Evolutionary conservation across 2,888 invertebrate species (phyloP), one percentile per base, ranked within the genome.

Genomic region (Pristionchus fissidentatus): DNA sequence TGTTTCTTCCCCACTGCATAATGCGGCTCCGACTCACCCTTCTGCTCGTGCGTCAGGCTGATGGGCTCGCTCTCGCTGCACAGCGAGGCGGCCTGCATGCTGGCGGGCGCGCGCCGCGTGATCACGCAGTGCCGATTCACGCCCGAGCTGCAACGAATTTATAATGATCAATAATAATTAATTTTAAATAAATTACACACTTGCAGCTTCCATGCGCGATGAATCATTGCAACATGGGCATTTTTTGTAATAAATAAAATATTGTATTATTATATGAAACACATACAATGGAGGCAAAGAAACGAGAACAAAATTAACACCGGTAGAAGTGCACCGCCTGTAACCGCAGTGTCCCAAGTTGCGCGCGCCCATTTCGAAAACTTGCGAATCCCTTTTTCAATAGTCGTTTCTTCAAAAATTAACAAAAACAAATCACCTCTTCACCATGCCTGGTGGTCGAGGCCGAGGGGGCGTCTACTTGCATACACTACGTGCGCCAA

Each of bases 31-130:
- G 5, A n/a, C 66, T 70, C 3, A 75, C 75, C 70, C 35, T 60
- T 55, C 70, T 83, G 84, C 32, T 83, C 43, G 62, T n/a, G 62
- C 3, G 73, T 83, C 26, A 85, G 55, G 38, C 49, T 38, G 46
- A 85, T 26, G 19, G 79, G 79, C 32, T 83, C 77, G 0, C 62
- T 35, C 35, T 85, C 85, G 38, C 52, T 82, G 70, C 70, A 82
- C 35, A 55, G 43, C 22, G 70, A 62, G 26, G 82, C 82, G 22
- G 82, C 38, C 22, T 26, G 29, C 26, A 82, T 46, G 5, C 32
- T 49, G 3, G 35, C 38, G 1, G 66, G 43, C 22, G 66, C 32
- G 10, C 82, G 66, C 32, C 82, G 66, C 49, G 70, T 49, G 38
- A 83, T 55, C 29, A 60, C 60, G 22, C 75, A 75, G 7, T 57